Conservation (phyloP, 92 coral and sea anemone genomes). For the Phenganax stokvisi region DNA sequence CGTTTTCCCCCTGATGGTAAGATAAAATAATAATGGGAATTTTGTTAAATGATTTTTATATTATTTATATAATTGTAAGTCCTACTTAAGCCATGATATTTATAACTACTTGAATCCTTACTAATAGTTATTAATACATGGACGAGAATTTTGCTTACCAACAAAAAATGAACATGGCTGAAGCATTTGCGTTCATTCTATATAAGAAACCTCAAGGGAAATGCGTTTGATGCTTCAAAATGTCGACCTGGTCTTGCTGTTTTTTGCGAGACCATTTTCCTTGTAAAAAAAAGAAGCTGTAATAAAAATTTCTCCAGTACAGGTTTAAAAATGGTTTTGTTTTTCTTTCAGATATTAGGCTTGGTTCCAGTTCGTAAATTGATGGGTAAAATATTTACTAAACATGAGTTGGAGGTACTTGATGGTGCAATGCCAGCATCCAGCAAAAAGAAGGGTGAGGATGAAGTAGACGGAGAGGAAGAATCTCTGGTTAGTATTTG, state of each 20-base stretch:
- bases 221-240: no score
- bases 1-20: constrained; percentile 86
- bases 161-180: no score
- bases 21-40: not conserved
- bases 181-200: no score
- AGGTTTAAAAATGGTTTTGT: not conserved
- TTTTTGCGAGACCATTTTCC: no score
- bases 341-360: constrained; percentile 59
- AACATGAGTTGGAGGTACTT: constrained; percentile 76
- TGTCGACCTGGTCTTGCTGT: no score
- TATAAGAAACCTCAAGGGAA: no score
- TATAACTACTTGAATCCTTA: no score
- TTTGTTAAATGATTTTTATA: not conserved
- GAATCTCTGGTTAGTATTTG: constrained; percentile 23
- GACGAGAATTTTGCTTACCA: no score
- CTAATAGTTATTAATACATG: no score
- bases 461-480: constrained; percentile 41
- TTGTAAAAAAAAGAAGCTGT: no score
- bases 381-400: constrained; percentile 75
- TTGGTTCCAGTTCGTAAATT: constrained; percentile 85
- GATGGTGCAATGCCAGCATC: constrained; percentile 97
- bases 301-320: no score
- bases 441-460: constrained; percentile 70
- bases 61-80: not conserved
- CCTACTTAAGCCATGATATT: no score